phyloP scores from a whole-genome alignment of 2,113 vertebrate genomes.

The Carollia perspicillata region DNA sequence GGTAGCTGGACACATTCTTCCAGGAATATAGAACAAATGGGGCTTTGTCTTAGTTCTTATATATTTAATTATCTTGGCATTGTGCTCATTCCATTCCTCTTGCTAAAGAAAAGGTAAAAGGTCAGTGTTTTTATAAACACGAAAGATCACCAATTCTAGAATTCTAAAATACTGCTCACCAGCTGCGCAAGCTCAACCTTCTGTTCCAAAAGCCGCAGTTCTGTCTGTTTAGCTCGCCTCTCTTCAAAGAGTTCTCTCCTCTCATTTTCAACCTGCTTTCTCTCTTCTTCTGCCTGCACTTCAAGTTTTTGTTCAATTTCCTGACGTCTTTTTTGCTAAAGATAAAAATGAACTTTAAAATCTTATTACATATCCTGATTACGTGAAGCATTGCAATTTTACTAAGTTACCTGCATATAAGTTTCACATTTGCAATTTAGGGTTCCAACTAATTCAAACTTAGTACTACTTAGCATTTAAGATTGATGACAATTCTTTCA shows the following conservation, averaged over 20 bases:
- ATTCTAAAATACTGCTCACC: constrained; percentile 83
- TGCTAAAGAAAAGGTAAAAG: constrained; percentile 84
- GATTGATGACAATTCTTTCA: not conserved
- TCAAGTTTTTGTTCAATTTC: constrained; percentile 99
- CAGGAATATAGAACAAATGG: constrained; percentile 95
- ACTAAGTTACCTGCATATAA: not conserved
- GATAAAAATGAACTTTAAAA: constrained; percentile 24
- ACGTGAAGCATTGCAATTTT: not conserved
- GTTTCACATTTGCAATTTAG: not conserved
- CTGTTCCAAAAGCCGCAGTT: constrained; percentile 96
- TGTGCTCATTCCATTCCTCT: constrained; percentile 99
- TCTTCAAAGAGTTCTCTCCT: constrained; percentile 97
- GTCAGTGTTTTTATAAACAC: constrained; percentile 25
- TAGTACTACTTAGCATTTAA: not conserved
- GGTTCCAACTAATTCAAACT: not conserved
- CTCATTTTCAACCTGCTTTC: constrained; percentile 95
- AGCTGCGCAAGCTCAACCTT: constrained; percentile 98
- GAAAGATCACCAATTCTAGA: not conserved
- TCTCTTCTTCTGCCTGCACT: constrained; percentile 96
- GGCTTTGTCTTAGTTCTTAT: constrained; percentile 97
- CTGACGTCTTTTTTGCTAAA: constrained; percentile 93
- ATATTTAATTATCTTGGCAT: constrained; percentile 94
- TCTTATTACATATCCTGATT: not conserved
- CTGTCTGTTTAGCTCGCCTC: constrained; percentile 96
- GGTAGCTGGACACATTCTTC: constrained; percentile 94